phyloP scores from a whole-genome alignment of 2,797 vertebrate species.

The Melanotaenia pygmaea region DNA sequence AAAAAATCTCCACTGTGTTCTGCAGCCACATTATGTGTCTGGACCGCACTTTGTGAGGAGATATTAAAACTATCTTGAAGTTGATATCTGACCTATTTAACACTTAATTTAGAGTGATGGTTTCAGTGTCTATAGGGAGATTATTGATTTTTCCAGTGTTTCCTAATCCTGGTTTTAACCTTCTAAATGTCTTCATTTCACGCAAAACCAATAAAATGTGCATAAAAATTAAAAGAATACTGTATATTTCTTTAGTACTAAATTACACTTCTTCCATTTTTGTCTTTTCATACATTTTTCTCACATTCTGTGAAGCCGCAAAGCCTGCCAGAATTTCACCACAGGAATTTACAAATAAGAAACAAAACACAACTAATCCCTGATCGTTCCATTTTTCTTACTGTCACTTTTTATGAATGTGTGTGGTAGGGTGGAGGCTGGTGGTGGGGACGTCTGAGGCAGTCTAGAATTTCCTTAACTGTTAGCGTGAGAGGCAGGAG shows the following conservation, averaged over 20 bases:
- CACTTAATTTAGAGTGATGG: not conserved
- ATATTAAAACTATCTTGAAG: constrained; percentile 27
- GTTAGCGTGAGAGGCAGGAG: constrained; percentile 47
- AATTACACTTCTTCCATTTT: constrained; percentile 31
- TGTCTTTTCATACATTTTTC: constrained; percentile 7
- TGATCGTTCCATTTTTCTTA: constrained; percentile 54
- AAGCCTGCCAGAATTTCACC: constrained; percentile 24
- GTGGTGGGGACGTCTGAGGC: constrained; percentile 13
- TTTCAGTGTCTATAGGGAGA: constrained; percentile 3
- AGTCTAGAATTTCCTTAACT: constrained; percentile 60
- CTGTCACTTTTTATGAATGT: constrained; percentile 19
- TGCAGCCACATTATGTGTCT: constrained; percentile 40
- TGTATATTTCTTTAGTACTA: constrained; percentile 2
- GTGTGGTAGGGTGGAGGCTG: constrained; percentile 1
- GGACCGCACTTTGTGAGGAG: constrained; percentile 23
- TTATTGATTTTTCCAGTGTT: constrained; percentile 12
- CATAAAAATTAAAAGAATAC: constrained; percentile 15
- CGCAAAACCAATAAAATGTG: constrained; percentile 1
- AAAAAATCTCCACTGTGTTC: constrained; percentile 31
- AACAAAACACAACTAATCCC: constrained; percentile 26
- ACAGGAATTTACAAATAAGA: constrained; percentile 10
- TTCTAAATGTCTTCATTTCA: not conserved
- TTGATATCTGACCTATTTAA: not conserved
- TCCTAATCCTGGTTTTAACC: not conserved
- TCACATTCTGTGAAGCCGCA: constrained; percentile 3